Conservation (phyloP, 1,140 invertebrate genomes). For the Drosophila pruinosa region DNA sequence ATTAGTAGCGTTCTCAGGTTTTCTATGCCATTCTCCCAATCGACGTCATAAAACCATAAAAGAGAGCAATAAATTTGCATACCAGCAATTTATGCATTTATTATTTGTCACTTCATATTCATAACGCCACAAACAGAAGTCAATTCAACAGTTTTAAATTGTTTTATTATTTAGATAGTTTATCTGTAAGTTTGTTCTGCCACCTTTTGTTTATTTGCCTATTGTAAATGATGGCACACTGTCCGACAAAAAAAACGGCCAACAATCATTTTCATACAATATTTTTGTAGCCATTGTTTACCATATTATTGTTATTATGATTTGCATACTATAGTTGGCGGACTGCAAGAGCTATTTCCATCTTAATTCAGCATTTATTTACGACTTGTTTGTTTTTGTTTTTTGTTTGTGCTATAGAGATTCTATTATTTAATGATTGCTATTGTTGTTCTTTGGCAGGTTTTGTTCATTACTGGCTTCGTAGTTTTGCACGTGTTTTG, state of each 20-base stretch:
- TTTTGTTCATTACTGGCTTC: conserved; percentile 34
- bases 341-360: conserved; percentile 30
- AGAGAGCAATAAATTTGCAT: conserved; percentile 1
- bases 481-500: conserved; percentile 40
- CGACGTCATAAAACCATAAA: conserved; percentile 9
- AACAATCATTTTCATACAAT: conserved; percentile 46
- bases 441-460: conserved; percentile 48
- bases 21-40: neutral
- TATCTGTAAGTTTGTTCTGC: conserved; percentile 40
- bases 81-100: conserved; percentile 34
- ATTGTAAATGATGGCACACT: conserved; percentile 21
- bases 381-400: conserved; percentile 34
- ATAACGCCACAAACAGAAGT: conserved; percentile 52
- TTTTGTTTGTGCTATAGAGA: neutral
- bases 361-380: conserved; percentile 68
- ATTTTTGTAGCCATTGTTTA: conserved; percentile 41
- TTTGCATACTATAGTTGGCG: conserved; percentile 46
- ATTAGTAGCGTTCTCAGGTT: conserved; percentile 24
- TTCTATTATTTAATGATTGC: conserved; percentile 62
- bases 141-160: conserved; percentile 56
- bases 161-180: conserved; percentile 56
- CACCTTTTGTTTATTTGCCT: conserved; percentile 11
- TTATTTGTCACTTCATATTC: conserved; percentile 9
- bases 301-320: conserved; percentile 33
- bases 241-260: neutral